A percentile compares a stretch with the other conserved stretches of the same genome.
Conservation (phyloP, 2,888 invertebrate genomes). For the Eurois occulta region DNA sequence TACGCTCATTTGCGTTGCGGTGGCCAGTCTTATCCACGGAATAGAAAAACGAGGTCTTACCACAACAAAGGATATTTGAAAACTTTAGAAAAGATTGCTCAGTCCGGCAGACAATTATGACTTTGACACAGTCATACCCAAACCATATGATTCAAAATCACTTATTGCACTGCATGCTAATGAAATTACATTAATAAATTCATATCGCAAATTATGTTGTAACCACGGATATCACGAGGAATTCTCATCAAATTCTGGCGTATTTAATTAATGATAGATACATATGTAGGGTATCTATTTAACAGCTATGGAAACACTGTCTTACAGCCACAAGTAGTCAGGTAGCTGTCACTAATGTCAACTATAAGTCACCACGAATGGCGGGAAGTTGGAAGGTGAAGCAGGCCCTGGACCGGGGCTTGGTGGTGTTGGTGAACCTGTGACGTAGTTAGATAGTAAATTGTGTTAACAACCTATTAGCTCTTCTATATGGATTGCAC, state of each 20-base stretch:
- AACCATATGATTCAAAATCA: background rate
- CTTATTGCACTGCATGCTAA: background rate
- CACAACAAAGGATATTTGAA: background rate
- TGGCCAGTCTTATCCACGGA: background rate
- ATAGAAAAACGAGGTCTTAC: background rate
- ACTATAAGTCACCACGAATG: no score
- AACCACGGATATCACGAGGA: background rate
- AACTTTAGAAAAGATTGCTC: background rate
- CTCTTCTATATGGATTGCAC: no score
- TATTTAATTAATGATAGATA: constrained; percentile 29
- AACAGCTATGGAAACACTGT: no score
- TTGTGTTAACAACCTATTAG: no score
- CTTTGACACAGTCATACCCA: background rate
- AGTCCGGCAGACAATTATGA: background rate
- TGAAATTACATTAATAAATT: background rate
- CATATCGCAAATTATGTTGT: constrained; percentile 12
- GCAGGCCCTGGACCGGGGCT: no score
- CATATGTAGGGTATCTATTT: no score
- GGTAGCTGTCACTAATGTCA: no score
- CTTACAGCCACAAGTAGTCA: no score
- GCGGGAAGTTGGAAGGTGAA: no score
- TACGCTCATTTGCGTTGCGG: background rate
- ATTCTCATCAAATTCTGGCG: constrained; percentile 3
- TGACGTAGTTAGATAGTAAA: no score
- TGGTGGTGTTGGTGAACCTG: no score